Conservation (phyloP, 2,888 invertebrate species). For the Glyphotaelius pellucidus region DNA sequence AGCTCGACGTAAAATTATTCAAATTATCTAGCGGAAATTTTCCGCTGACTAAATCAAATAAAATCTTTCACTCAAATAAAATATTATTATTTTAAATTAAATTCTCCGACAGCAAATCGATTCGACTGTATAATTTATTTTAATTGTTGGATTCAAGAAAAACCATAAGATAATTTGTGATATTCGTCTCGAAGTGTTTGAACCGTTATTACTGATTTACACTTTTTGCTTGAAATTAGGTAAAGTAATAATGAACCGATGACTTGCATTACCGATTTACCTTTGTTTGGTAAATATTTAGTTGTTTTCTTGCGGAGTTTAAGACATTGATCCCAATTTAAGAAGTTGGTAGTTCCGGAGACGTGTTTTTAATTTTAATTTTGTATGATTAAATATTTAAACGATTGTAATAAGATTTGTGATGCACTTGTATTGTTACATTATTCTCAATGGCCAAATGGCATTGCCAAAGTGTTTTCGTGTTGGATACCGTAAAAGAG, state of each 20-base stretch:
- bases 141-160: neutral
- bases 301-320: neutral
- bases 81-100: neutral
- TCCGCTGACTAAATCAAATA: neutral
- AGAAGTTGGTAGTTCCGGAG: neutral
- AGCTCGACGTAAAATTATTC: neutral
- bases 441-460: too few species aligned
- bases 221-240: neutral
- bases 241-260: neutral
- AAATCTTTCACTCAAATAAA: neutral
- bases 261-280: neutral
- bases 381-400: neutral
- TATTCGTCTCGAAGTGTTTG: neutral
- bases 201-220: neutral
- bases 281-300: neutral
- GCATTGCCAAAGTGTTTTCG: too few species aligned
- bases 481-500: too few species aligned
- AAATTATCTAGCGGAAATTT: neutral
- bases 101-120: neutral
- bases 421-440: too few species aligned
- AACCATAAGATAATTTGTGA: neutral
- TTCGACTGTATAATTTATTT: neutral
- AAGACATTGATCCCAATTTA: neutral
- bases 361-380: neutral
- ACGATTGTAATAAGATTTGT: too few species aligned